phyloP scores from a whole-genome alignment of 2,113 vertebrate genomes.

The Hassar affinis region DNA sequence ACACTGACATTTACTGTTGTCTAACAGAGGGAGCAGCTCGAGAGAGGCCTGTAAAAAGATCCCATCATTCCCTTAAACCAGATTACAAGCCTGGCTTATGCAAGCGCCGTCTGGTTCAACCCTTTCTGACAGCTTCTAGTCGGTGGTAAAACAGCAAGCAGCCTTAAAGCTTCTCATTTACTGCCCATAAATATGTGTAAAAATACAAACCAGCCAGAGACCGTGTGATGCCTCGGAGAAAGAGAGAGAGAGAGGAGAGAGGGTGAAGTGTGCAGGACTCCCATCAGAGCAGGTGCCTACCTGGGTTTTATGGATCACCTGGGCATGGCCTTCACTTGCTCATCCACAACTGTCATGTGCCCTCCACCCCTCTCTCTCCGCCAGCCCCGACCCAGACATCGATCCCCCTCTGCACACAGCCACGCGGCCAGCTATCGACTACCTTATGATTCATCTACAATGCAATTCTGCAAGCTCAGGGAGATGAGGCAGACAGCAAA shows the following conservation, averaged over 20 bases:
- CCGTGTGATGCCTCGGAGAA: conserved; percentile 9
- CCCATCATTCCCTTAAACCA: conserved; percentile 41
- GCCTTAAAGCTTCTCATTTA: conserved; percentile 30
- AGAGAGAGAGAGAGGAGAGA: no score
- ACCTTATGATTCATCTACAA: conserved; percentile 76
- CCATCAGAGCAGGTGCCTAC: conserved; percentile 60
- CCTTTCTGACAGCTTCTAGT: conserved; percentile 1
- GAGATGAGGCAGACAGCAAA: conserved; percentile 46
- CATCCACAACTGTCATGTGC: conserved; percentile 52
- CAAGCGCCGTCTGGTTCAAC: not conserved
- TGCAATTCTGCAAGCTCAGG: conserved; percentile 65
- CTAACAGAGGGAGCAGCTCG: conserved; percentile 44
- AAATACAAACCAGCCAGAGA: conserved; percentile 1
- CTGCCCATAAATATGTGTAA: conserved; percentile 10
- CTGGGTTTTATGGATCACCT: conserved; percentile 70
- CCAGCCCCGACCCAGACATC: conserved; percentile 54
- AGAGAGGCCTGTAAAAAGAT: conserved; percentile 35
- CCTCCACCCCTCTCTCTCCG: conserved; percentile 37
- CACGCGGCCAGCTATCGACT: conserved; percentile 72
- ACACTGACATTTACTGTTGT: conserved; percentile 48
- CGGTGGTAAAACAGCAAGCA: conserved; percentile 25
- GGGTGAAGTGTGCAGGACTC: conserved; percentile 39
- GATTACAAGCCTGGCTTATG: conserved; percentile 41
- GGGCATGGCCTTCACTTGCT: conserved; percentile 55
- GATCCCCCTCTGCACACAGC: conserved; percentile 67